A percentile compares a stretch with the other conserved stretches of the same genome.
Conservation (phyloP, 1,140 invertebrate genomes). For the Cydia fagiglandana region DNA sequence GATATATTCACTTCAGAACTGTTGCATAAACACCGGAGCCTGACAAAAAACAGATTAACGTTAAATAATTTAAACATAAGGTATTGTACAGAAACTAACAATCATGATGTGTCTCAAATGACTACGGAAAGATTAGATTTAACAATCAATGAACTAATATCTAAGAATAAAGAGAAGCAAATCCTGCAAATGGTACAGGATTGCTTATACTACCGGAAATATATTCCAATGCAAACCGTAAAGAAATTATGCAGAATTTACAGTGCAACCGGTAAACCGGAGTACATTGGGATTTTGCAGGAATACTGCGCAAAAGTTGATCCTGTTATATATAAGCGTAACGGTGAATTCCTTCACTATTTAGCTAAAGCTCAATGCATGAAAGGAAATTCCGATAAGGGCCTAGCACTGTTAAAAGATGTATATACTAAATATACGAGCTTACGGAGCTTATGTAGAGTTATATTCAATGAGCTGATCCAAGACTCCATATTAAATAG, state of each 20-base stretch:
- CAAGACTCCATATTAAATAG: constrained; percentile 66
- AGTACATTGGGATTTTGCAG: constrained; percentile 52
- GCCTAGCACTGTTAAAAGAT: constrained; percentile 57
- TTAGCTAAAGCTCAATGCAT: constrained; percentile 68
- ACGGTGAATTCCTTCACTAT: constrained; percentile 70
- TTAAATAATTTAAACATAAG: constrained; percentile 44
- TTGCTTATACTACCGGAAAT: constrained; percentile 48
- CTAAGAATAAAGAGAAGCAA: constrained; percentile 56
- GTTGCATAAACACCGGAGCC: constrained; percentile 43
- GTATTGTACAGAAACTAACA: constrained; percentile 46
- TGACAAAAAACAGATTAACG: constrained; percentile 39
- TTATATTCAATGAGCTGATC: constrained; percentile 69
- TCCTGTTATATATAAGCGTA: constrained; percentile 51
- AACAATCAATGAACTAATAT: constrained; percentile 45
- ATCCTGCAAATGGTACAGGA: constrained; percentile 49
- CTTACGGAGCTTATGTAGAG: constrained; percentile 61
- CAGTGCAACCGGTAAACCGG: constrained; percentile 56
- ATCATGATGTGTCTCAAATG: constrained; percentile 47
- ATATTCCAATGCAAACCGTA: constrained; percentile 48
- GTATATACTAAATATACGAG: constrained; percentile 56
- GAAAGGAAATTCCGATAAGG: constrained; percentile 70
- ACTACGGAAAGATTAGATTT: constrained; percentile 50
- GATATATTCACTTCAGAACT: constrained; percentile 48
- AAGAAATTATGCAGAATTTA: constrained; percentile 62
- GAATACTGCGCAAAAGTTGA: constrained; percentile 55